Percentiles rank a stretch among this genome's conserved stretches.
phyloP scores from a whole-genome alignment of 2,797 vertebrate genomes.

The Acomys russatus region DNA sequence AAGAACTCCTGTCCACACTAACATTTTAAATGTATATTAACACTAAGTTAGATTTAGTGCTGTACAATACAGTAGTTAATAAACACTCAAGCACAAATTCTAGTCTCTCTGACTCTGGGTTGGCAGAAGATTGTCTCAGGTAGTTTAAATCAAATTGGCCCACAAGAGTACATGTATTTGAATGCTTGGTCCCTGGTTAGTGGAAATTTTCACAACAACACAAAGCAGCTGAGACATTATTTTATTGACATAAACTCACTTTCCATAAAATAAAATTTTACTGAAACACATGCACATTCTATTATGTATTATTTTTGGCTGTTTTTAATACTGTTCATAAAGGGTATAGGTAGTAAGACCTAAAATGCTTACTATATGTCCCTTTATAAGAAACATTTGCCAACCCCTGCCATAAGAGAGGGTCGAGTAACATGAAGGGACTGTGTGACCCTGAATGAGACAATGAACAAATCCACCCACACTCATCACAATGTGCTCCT shows the following conservation, averaged over 20 bases:
- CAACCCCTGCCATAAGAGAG: neutral
- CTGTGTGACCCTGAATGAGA: rapidly evolving
- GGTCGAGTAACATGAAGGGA: neutral
- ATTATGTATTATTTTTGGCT: neutral
- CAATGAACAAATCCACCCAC: neutral
- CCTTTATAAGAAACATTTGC: neutral
- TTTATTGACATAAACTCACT: neutral
- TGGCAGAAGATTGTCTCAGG: neutral
- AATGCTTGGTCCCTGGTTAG: neutral
- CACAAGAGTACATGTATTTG: neutral
- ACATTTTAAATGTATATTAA: neutral
- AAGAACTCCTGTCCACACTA: neutral
- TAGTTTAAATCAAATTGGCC: neutral
- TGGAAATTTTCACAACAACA: neutral
- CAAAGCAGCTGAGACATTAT: neutral
- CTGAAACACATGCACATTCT: neutral
- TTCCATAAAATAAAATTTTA: neutral
- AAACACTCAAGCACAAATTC: neutral
- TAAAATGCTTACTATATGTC: neutral
- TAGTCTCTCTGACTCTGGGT: neutral
- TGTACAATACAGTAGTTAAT: slow-evolving; percentile 2
- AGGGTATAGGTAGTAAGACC: neutral
- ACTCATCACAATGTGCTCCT: neutral
- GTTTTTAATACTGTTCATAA: neutral
- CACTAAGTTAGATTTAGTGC: slow-evolving; percentile 1